Conservation (phyloP, 2,113 vertebrate species). For the Thinocorus orbignyianus region DNA sequence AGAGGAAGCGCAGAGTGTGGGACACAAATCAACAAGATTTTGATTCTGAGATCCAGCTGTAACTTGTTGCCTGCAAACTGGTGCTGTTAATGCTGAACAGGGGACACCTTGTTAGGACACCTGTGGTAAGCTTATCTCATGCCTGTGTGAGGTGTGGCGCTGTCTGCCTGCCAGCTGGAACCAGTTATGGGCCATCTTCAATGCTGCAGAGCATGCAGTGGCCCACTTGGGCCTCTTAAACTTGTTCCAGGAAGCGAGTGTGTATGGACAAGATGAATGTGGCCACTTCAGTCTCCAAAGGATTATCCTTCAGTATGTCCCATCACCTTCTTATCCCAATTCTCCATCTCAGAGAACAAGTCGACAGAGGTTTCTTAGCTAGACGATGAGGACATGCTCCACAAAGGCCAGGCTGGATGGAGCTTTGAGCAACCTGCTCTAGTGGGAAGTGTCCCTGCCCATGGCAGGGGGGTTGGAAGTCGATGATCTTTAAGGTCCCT, state of each 20-base stretch:
- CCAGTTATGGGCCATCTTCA: not conserved
- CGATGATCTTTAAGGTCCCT: too few relatives aligned
- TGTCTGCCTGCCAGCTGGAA: not conserved
- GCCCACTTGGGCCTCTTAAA: not conserved
- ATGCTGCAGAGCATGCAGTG: rapidly evolving
- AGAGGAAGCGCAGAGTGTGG: rapidly evolving
- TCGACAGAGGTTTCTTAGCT: not conserved
- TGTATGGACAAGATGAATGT: not conserved
- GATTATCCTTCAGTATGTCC: not conserved
- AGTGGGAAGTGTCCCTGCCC: too few relatives aligned
- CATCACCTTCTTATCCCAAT: not conserved
- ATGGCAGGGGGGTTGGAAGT: too few relatives aligned
- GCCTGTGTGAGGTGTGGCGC: rapidly evolving
- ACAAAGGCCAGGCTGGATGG: too few relatives aligned
- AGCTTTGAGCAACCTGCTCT: too few relatives aligned
- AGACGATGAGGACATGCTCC: not conserved
- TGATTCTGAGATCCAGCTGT: not conserved
- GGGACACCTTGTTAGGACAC: not conserved
- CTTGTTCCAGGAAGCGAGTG: not conserved
- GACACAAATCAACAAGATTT: rapidly evolving
- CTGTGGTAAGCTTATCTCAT: not conserved
- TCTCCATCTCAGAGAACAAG: not conserved
- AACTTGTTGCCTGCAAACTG: rapidly evolving
- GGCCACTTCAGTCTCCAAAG: not conserved
- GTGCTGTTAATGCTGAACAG: not conserved